Evolutionary conservation across 1,140 invertebrate species (phyloP).

Genomic region (Lutraria rhynchaena): DNA sequence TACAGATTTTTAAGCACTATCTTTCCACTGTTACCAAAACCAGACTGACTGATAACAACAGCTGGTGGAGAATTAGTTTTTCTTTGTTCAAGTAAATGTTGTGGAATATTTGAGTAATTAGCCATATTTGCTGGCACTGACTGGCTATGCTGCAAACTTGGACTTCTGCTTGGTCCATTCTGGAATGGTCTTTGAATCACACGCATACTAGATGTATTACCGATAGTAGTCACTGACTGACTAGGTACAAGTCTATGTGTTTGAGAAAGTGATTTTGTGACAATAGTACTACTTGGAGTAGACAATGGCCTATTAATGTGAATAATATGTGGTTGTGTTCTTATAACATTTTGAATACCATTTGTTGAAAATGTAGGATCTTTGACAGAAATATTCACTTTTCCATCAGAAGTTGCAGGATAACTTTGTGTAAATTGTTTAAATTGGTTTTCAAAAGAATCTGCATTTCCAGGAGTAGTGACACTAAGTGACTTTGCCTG

Average conservation of each 20-base stretch:
- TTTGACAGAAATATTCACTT: slow-evolving; percentile 20
- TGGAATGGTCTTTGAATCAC: slow-evolving; percentile 59
- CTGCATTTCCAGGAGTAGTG: slow-evolving; percentile 1
- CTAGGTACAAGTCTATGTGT: slow-evolving; percentile 38
- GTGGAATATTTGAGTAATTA: slow-evolving; percentile 43
- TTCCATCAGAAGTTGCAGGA: not conserved
- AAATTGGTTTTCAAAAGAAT: slow-evolving; percentile 45
- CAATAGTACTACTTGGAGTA: not conserved
- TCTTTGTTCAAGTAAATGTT: slow-evolving; percentile 11
- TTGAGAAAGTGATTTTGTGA: slow-evolving; percentile 28
- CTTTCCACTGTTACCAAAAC: slow-evolving; percentile 10
- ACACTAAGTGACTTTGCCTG: not conserved
- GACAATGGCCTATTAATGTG: slow-evolving; percentile 48
- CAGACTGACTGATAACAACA: slow-evolving; percentile 20
- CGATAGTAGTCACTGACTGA: slow-evolving; percentile 25
- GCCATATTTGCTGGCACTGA: slow-evolving; percentile 50
- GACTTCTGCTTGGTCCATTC: slow-evolving; percentile 13
- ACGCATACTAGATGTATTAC: slow-evolving; percentile 42
- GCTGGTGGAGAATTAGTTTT: slow-evolving; percentile 36
- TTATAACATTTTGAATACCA: slow-evolving; percentile 11
- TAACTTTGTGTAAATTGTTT: slow-evolving; percentile 35
- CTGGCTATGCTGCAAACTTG: slow-evolving; percentile 41
- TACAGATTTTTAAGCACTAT: slow-evolving; percentile 13
- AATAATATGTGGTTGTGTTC: slow-evolving; percentile 53
- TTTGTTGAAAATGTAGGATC: slow-evolving; percentile 1